Evolutionary conservation across 2,888 invertebrate genomes (phyloP), one percentile per base, ranked within the genome.

Genomic region (Blastobasis lacticolella): DNA sequence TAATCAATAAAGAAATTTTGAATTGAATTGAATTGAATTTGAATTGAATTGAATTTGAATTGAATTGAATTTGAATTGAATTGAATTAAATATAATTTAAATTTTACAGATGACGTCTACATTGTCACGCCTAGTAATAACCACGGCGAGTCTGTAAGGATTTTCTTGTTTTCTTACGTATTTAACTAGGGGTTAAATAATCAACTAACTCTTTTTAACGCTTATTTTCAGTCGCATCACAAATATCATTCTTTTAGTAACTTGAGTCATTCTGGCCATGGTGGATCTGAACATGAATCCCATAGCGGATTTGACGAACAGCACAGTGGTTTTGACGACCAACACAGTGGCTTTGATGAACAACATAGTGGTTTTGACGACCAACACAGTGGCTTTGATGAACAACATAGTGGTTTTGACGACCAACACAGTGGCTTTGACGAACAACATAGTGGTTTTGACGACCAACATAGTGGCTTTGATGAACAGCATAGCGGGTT

Each of bases 91-190:
- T n/a, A n/a, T n/a, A n/a, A n/a, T n/a, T n/a, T n/a, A n/a, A n/a
- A n/a, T 43, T 43, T 38, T 46, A 5, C 78, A 85, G 85, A 75
- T 10, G 69, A 84, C 37, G 69, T 77, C 3, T 67, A 80, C 6
- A 61, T 83, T 0, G 72, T 85, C 5, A 69, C 73, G 4, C 81
- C 84, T 0, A 69, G 71, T 42, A 74, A 66, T 51, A 63, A 72
- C 38, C 57, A 60, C 8, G 51, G 56, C 41, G 71, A 67, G 23
- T 62, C 55, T 38, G 80, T 82, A 67, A 77, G 77, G 23, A 63
- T 45, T 46, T 38, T 44, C 9, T 37, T n/a, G 44, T 41, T 43
- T 23, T 23, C 23, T 23, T 23, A 23, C 23, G 23, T 23, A 23
- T 2, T 23, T 23, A 23, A 23, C 23, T 23, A 23, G 23, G 23